These are phyloP conservation scores for Perizoma flavofasciatum DNA, from an alignment of 2,888 invertebrate species.

Conservation along the genomic window DNA sequence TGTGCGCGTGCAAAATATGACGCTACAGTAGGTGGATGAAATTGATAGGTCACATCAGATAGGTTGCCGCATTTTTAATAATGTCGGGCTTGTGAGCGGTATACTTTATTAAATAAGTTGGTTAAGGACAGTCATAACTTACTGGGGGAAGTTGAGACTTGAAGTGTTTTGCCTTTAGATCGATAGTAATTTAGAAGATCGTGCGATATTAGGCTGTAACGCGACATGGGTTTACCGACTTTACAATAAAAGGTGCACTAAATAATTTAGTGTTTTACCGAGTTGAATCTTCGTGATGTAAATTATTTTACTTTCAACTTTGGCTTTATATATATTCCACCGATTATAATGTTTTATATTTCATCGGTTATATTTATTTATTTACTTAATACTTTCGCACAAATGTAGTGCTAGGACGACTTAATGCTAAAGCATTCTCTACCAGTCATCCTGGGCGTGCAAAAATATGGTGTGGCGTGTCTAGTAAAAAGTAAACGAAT, in stretches of 20 bases:
- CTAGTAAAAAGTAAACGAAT: too few relatives aligned
- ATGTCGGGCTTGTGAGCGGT: conserved; percentile 38
- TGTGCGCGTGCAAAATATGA: conserved; percentile 63
- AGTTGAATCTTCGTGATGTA: too few relatives aligned
- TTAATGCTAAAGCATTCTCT: too few relatives aligned
- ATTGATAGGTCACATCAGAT: conserved; percentile 64
- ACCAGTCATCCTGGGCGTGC: too few relatives aligned
- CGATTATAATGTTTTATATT: too few relatives aligned
- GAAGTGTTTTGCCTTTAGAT: neutral
- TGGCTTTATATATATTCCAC: too few relatives aligned
- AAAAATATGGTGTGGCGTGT: too few relatives aligned
- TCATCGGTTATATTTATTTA: too few relatives aligned
- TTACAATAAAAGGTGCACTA: neutral
- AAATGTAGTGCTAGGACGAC: too few relatives aligned
- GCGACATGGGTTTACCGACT: neutral
- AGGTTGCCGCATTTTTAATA: conserved; percentile 62
- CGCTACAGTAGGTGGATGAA: conserved; percentile 59
- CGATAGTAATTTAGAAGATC: neutral
- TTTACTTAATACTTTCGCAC: too few relatives aligned
- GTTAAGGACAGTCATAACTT: neutral
- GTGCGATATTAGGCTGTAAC: neutral
- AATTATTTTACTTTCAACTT: too few relatives aligned
- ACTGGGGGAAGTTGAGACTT: neutral
- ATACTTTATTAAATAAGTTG: conserved; percentile 16
- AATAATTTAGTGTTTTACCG: too few relatives aligned